phyloP scores from a whole-genome alignment of 1,140 invertebrate genomes.

The Arion vulgaris region DNA sequence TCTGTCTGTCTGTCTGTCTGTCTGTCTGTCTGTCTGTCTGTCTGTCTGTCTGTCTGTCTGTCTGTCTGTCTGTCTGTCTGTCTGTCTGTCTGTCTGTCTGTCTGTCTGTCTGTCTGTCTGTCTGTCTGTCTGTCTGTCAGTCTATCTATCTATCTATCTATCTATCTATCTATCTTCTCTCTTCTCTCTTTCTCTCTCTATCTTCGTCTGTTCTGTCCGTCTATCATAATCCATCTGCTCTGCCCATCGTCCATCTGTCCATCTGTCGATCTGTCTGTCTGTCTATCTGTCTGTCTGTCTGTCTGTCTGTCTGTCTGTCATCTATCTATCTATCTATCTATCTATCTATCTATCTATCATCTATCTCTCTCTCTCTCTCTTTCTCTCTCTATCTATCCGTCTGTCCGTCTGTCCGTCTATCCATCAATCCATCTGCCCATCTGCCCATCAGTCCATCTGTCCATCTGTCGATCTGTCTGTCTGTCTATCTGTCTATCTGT shows the following conservation, averaged over 20 bases:
- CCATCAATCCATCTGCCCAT: no score
- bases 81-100: slow-evolving; percentile 19
- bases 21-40: slow-evolving; percentile 29
- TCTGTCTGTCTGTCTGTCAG: background rate
- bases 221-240: background rate
- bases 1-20: slow-evolving; percentile 29
- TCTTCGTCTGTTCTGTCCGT: slow-evolving; percentile 1
- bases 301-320: no score
- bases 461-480: no score
- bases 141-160: slow-evolving; percentile 5
- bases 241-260: background rate
- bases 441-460: no score
- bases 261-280: no score
- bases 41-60: slow-evolving; percentile 29
- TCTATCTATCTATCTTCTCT: background rate
- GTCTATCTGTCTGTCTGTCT: no score
- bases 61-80: slow-evolving; percentile 22
- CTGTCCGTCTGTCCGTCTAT: no score
- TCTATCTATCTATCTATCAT: no score
- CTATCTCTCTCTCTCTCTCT: no score
- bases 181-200: no score
- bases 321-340: slow-evolving; percentile 14
- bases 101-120: background rate
- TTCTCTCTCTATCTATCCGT: no score
- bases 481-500: no score